Percentiles rank a stretch among this genome's conserved stretches.
phyloP scores from a whole-genome alignment of 2,113 vertebrate genomes.

The Haliaeetus leucogaster region DNA sequence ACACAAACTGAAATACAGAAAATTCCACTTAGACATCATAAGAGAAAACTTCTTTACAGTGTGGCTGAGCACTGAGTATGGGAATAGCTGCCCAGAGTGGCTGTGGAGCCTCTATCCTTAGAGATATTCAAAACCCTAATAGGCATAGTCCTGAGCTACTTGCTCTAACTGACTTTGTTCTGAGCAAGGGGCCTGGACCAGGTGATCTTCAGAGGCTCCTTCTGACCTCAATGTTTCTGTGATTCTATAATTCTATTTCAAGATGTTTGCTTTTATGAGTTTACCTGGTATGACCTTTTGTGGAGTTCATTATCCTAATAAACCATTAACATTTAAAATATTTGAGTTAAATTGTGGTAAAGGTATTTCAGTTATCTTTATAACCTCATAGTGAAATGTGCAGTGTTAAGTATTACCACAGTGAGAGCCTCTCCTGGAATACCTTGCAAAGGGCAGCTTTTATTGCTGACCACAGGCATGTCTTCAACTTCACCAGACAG shows the following conservation, averaged over 20 bases:
- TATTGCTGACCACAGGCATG: neutral
- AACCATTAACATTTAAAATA: slow-evolving; percentile 17
- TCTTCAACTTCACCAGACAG: neutral
- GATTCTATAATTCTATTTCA: neutral
- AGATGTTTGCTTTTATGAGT: neutral
- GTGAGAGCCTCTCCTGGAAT: neutral
- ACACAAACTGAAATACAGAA: neutral
- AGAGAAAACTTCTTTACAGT: neutral
- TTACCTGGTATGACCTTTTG: neutral
- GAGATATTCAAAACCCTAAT: neutral
- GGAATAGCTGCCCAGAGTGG: neutral
- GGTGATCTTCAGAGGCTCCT: neutral
- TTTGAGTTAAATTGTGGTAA: neutral
- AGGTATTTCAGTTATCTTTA: neutral
- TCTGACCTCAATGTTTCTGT: neutral
- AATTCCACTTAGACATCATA: neutral
- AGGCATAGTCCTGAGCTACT: fast-evolving
- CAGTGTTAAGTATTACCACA: neutral
- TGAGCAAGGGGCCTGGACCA: neutral
- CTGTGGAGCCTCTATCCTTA: neutral
- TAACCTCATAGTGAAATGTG: neutral
- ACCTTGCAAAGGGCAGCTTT: neutral
- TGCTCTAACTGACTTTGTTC: neutral
- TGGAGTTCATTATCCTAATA: neutral
- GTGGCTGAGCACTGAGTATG: neutral